Conservation (phyloP, 2,888 invertebrate species). For the Neelides folsomi region DNA sequence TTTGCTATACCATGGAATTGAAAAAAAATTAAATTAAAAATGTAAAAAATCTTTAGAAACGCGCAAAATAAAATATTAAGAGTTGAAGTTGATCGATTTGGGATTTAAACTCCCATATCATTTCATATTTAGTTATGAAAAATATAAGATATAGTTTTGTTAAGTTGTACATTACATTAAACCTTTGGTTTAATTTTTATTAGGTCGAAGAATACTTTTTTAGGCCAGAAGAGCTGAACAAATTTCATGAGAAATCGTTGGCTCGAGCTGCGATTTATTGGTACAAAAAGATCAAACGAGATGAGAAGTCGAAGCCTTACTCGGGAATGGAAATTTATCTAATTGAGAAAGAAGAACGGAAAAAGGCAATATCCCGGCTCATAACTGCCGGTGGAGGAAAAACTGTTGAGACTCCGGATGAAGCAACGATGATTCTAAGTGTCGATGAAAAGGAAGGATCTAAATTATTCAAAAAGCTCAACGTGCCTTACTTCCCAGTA, state of each 20-base stretch:
- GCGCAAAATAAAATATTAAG: too few relatives aligned
- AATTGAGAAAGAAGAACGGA: slow-evolving; percentile 48
- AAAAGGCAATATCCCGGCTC: slow-evolving; percentile 53
- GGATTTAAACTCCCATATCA: too few relatives aligned
- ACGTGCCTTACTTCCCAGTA: too few relatives aligned
- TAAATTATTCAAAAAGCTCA: background rate
- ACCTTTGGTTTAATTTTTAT: background rate
- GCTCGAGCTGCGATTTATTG: slow-evolving; percentile 11
- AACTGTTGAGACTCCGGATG: slow-evolving; percentile 49
- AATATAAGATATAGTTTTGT: too few relatives aligned
- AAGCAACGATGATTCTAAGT: slow-evolving; percentile 7
- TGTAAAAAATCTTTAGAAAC: too few relatives aligned
- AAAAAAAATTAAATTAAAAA: too few relatives aligned
- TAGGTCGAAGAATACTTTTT: slow-evolving; percentile 13
- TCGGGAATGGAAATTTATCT: slow-evolving; percentile 35
- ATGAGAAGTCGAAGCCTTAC: slow-evolving; percentile 13
- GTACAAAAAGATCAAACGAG: slow-evolving; percentile 9
- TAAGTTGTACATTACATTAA: background rate
- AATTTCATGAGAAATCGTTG: slow-evolving; percentile 11
- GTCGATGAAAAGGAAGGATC: background rate
- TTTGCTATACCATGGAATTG: too few relatives aligned
- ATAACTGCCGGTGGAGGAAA: slow-evolving; percentile 63
- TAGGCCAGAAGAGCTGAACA: slow-evolving; percentile 12
- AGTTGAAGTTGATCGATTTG: too few relatives aligned
- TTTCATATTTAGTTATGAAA: too few relatives aligned